phyloP scores from a whole-genome alignment of 2,797 vertebrate species.

The Pangasius krempfi region DNA sequence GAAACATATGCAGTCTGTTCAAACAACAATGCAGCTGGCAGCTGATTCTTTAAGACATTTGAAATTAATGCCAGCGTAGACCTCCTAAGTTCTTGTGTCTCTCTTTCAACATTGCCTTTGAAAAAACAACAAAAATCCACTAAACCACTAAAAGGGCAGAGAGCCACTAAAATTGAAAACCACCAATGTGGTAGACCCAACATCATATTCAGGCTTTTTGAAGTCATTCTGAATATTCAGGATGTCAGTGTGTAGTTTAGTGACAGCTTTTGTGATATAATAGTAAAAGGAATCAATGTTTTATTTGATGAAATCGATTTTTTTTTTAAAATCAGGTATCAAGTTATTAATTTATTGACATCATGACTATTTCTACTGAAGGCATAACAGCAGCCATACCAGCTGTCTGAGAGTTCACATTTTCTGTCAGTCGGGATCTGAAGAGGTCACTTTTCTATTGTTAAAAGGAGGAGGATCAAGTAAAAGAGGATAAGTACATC shows the following conservation, averaged over 20 bases:
- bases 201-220: constrained; percentile 20
- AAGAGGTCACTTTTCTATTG: background rate
- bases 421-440: background rate
- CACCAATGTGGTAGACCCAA: constrained; percentile 6
- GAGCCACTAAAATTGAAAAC: background rate
- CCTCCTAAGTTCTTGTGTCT: constrained; percentile 12
- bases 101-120: background rate
- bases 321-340: background rate
- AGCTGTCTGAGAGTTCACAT: background rate
- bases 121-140: constrained; percentile 21
- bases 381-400: background rate
- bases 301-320: background rate
- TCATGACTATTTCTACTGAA: background rate
- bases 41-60: constrained; percentile 14
- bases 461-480: background rate
- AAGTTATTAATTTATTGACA: background rate
- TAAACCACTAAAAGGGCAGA: constrained; percentile 15
- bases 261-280: background rate
- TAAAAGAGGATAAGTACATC: constrained; percentile 35
- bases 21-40: constrained; percentile 41
- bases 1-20: constrained; percentile 32
- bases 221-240: constrained; percentile 11
- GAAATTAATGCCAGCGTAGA: constrained; percentile 20
- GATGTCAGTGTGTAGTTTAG: background rate
- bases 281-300: background rate